Percentiles rank a stretch among this genome's conserved stretches.
These are phyloP conservation scores for Homarus gammarus DNA, from an alignment of 2,888 invertebrate genomes.

Conservation along the genomic window DNA sequence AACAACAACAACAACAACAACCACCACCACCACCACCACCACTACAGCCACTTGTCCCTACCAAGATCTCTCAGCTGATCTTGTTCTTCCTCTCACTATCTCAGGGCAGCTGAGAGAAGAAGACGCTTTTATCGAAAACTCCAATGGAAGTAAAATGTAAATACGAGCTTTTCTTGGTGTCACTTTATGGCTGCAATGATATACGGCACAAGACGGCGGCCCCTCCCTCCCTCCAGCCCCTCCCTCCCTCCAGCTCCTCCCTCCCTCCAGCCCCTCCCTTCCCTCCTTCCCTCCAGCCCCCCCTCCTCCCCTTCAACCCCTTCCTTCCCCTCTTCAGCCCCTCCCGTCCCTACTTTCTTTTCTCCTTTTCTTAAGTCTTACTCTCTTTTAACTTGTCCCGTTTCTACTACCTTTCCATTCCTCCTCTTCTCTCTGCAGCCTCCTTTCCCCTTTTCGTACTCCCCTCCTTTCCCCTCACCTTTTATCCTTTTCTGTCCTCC, in stretches of 20 bases:
- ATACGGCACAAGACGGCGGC: not conserved
- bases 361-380: not conserved
- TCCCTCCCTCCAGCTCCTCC: not conserved
- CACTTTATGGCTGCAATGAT: conserved; percentile 55
- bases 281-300: not conserved
- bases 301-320: too few relatives aligned
- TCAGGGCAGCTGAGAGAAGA: conserved; percentile 44
- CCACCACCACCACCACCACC: too few relatives aligned
- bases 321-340: not conserved
- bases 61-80: conserved; percentile 43
- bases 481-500: not conserved
- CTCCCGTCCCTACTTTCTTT: not conserved
- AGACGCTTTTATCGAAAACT: conserved; percentile 64
- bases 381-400: not conserved
- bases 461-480: not conserved
- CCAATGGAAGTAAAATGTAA: conserved; percentile 59
- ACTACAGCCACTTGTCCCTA: conserved; percentile 34
- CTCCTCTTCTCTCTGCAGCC: not conserved
- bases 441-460: conserved; percentile 1
- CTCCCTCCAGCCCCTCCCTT: not conserved
- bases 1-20: too few relatives aligned
- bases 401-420: not conserved
- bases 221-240: not conserved
- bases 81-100: conserved; percentile 45
- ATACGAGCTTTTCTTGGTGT: conserved; percentile 55